Evolutionary conservation across 2,888 invertebrate species (phyloP).

Genomic region (Ariolimax columbianus): DNA sequence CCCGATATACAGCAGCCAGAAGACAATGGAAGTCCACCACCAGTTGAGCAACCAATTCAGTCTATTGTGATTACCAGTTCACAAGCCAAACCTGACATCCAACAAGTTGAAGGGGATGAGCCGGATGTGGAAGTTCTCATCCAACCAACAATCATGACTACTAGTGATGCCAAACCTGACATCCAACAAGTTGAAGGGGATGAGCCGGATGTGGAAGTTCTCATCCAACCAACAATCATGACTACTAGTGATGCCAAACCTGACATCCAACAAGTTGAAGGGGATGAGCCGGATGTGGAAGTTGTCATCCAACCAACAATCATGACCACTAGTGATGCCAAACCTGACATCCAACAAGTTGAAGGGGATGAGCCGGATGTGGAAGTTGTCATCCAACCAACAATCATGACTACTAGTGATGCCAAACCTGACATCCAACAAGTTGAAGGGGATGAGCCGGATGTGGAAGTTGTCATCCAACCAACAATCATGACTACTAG

Average conservation of each 20-base stretch:
- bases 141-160: conserved; percentile 29
- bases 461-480: conserved; percentile 40
- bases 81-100: conserved; percentile 51
- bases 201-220: background rate
- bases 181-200: conserved; percentile 33
- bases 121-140: conserved; percentile 46
- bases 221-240: conserved; percentile 20
- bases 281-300: conserved; percentile 45
- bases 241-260: conserved; percentile 37
- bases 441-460: conserved; percentile 44
- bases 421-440: conserved; percentile 40
- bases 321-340: conserved; percentile 30
- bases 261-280: conserved; percentile 42
- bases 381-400: conserved; percentile 44
- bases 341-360: conserved; percentile 45
- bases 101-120: conserved; percentile 35
- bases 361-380: conserved; percentile 28
- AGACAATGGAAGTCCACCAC: conserved; percentile 38
- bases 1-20: conserved; percentile 20
- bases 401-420: conserved; percentile 17
- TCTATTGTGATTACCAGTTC: conserved; percentile 50
- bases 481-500: conserved; percentile 19
- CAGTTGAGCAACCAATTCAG: conserved; percentile 12
- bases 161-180: conserved; percentile 52
- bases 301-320: conserved; percentile 37